phyloP scores from a whole-genome alignment of 1,140 invertebrate species.

The Ips typographus region DNA sequence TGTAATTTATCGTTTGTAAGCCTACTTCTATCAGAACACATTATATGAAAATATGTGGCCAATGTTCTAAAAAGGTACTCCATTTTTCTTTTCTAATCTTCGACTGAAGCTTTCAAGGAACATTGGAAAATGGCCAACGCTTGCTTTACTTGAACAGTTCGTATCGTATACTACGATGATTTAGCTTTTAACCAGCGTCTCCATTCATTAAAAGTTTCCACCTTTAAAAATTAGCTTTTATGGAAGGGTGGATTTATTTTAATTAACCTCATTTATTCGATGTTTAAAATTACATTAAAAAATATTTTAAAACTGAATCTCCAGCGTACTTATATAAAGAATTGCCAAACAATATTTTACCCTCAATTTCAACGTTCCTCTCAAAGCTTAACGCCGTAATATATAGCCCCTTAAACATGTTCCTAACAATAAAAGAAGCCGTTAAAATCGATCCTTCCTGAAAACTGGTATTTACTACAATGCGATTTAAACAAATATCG shows the following conservation, averaged over 20 bases:
- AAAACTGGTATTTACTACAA: no score
- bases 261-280: constrained; percentile 7
- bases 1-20: constrained; percentile 13
- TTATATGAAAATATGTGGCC: constrained; percentile 25
- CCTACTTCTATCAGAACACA: constrained; percentile 15
- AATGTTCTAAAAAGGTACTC: constrained; percentile 18
- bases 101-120: constrained; percentile 25
- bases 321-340: no score
- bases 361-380: no score
- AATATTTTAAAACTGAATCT: neutral
- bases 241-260: constrained; percentile 3
- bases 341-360: no score
- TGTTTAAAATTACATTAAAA: neutral
- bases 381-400: no score
- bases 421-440: no score
- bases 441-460: no score
- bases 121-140: constrained; percentile 23
- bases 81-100: constrained; percentile 29
- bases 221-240: constrained; percentile 19
- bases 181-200: constrained; percentile 19
- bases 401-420: no score
- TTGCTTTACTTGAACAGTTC: constrained; percentile 13
- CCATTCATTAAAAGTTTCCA: constrained; percentile 18
- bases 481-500: no score
- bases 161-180: constrained; percentile 27